A percentile compares a stretch with the other conserved stretches of the same genome.
These are phyloP conservation scores for Bombus superbus DNA, from an alignment of 1,140 invertebrate species.

Conservation along the genomic window DNA sequence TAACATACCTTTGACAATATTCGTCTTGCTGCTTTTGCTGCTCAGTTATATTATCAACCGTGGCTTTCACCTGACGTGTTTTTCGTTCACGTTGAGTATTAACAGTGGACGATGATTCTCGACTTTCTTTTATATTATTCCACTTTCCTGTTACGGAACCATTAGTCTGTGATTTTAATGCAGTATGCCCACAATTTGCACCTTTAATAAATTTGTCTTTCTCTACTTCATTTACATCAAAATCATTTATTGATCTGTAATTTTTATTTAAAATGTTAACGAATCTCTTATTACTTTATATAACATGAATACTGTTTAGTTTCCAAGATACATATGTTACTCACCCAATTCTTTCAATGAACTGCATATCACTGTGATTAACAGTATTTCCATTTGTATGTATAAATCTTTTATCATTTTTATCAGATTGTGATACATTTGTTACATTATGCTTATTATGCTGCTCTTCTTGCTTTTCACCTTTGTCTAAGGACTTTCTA, in stretches of 20 bases:
- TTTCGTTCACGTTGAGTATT: constrained; percentile 85
- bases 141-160: constrained; percentile 79
- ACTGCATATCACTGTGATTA: constrained; percentile 82
- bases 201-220: constrained; percentile 83
- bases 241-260: constrained; percentile 83
- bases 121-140: constrained; percentile 82
- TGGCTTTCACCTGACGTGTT: constrained; percentile 82
- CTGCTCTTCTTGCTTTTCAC: constrained; percentile 81
- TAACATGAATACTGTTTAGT: neutral
- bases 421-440: constrained; percentile 77
- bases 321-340: constrained; percentile 38
- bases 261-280: constrained; percentile 21
- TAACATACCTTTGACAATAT: constrained; percentile 84
- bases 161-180: constrained; percentile 80
- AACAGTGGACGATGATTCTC: constrained; percentile 81
- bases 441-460: constrained; percentile 76
- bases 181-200: constrained; percentile 70
- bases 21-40: constrained; percentile 85
- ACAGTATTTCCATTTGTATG: constrained; percentile 83
- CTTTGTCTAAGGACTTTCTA: constrained; percentile 84
- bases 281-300: neutral
- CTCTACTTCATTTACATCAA: constrained; percentile 83
- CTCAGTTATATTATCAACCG: constrained; percentile 82
- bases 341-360: constrained; percentile 83
- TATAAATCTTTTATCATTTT: constrained; percentile 81